These are phyloP conservation scores for Haliclona indistincta DNA, from an alignment of 37 sponge, comb jelly and placozoan genomes.

Conservation along the genomic window DNA sequence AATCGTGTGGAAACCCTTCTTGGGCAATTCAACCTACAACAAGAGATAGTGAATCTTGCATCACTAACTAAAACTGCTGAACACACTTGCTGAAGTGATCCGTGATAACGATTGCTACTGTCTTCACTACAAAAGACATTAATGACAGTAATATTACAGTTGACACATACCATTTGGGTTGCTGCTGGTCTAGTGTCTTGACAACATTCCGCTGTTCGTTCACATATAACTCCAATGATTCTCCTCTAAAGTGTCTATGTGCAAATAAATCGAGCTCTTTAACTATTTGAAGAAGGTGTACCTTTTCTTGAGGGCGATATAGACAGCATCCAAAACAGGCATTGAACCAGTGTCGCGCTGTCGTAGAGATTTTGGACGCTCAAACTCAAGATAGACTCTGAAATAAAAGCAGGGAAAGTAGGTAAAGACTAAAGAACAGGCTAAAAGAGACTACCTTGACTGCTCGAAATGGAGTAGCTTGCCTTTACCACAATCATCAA, in stretches of 20 bases:
- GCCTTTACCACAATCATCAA: conserved; percentile 55
- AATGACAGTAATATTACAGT: too few species aligned
- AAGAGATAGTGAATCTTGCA: not conserved
- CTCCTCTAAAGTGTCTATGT: too few species aligned
- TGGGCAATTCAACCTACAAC: conserved; percentile 31
- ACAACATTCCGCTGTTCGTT: too few species aligned
- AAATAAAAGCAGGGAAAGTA: not conserved
- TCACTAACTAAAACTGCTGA: too few species aligned
- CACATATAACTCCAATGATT: too few species aligned
- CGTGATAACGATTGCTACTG: too few species aligned
- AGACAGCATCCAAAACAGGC: conserved; percentile 50
- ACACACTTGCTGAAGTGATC: too few species aligned
- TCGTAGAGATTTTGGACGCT: conserved; percentile 2
- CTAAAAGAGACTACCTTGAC: conserved; percentile 23
- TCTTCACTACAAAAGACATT: too few species aligned
- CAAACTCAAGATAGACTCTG: conserved; percentile 74
- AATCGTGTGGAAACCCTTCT: conserved; percentile 42
- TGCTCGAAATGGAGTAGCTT: conserved; percentile 70
- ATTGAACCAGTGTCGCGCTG: not conserved
- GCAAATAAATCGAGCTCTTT: too few species aligned
- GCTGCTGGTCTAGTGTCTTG: too few species aligned
- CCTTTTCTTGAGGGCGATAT: conserved; percentile 51
- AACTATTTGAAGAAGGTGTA: too few species aligned
- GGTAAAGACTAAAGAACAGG: not conserved
- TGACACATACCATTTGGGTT: too few species aligned